These are phyloP conservation scores for Numenius arquata DNA, from an alignment of 2,113 vertebrate genomes.

Conservation along the genomic window DNA sequence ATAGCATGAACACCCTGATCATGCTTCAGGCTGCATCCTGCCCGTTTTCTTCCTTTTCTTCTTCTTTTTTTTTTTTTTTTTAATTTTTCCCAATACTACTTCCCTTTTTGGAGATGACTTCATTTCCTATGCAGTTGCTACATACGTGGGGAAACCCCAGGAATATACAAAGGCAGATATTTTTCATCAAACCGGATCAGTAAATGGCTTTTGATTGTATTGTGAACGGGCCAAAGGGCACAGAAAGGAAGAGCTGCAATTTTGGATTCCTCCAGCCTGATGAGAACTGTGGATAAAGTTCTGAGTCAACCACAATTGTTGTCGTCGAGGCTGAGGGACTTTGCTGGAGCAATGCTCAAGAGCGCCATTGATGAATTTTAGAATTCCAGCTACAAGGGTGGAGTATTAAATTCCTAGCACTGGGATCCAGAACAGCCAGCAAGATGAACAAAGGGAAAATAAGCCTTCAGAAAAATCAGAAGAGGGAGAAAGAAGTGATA, in stretches of 20 bases:
- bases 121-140: constrained; percentile 11
- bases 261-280: not conserved
- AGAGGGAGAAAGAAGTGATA: not conserved
- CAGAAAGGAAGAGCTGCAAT: not conserved
- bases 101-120: constrained; percentile 31
- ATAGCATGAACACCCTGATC: not conserved
- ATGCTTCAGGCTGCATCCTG: not conserved
- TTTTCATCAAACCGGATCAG: not conserved
- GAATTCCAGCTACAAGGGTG: not conserved
- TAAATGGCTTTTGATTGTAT: not conserved
- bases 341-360: not conserved
- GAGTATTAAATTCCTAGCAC: not conserved
- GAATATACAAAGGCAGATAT: not conserved
- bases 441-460: not conserved
- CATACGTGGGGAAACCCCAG: not conserved
- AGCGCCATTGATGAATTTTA: rapidly evolving
- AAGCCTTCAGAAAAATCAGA: not conserved
- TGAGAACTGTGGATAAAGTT: not conserved
- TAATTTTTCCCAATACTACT: not conserved
- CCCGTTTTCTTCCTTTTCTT: not conserved
- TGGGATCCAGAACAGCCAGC: not conserved
- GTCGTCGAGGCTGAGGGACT: not conserved
- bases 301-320: not conserved
- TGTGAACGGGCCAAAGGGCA: not conserved
- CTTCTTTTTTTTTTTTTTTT: not conserved